Conservation (phyloP, 2,888 invertebrate species). For the Patella depressa region DNA sequence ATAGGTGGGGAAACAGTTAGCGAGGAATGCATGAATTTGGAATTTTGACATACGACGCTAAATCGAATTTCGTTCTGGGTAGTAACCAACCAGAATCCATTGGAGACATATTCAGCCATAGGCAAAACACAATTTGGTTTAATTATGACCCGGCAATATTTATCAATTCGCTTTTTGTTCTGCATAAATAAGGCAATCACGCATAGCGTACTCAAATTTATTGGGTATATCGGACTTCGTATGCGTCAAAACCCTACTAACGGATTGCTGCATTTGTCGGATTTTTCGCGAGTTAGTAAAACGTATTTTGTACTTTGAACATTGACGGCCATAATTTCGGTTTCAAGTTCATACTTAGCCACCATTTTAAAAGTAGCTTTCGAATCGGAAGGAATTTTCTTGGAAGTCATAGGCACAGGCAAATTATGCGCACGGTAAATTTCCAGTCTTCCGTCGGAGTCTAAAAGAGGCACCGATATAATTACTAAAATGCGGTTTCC, state of each 20-base stretch:
- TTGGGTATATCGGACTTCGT: background rate
- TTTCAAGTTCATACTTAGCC: background rate
- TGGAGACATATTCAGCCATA: background rate
- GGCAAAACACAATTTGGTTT: background rate
- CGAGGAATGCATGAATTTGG: background rate
- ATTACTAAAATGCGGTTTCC: background rate
- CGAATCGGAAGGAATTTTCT: background rate
- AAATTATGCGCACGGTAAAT: background rate
- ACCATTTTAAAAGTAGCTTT: conserved; percentile 1
- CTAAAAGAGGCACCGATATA: background rate
- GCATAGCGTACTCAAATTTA: background rate
- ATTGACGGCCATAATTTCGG: background rate
- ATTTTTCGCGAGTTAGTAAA: background rate
- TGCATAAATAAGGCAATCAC: background rate
- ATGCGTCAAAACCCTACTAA: background rate
- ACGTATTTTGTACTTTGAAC: background rate
- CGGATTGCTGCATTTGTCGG: background rate
- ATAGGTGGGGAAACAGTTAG: background rate
- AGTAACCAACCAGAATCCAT: background rate
- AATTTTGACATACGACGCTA: background rate
- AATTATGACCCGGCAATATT: background rate
- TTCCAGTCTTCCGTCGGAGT: background rate
- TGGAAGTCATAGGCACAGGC: background rate
- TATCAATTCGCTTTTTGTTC: background rate
- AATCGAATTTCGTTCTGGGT: background rate